phyloP scores from a whole-genome alignment of 2,113 vertebrate genomes.

The Urocitellus parryii region DNA sequence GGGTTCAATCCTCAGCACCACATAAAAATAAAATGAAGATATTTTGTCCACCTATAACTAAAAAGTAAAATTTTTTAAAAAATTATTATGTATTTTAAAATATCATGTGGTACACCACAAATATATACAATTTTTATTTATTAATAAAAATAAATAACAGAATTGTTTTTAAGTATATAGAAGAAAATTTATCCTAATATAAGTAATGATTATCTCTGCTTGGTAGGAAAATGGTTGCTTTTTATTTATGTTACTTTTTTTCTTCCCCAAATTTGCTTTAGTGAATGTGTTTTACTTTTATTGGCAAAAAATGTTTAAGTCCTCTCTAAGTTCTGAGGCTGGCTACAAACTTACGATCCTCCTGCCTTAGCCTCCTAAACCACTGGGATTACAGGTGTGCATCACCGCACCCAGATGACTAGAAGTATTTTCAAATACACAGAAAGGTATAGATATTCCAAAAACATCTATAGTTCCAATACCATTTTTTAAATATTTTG shows the following conservation, averaged over 20 bases:
- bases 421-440: conserved; percentile 31
- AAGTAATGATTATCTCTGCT: background rate
- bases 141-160: background rate
- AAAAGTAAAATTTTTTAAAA: background rate
- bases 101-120: background rate
- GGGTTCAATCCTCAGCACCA: too few species aligned
- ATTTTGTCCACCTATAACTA: too few species aligned
- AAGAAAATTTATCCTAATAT: background rate
- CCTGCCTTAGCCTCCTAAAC: too few species aligned
- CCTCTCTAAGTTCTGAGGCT: too few species aligned
- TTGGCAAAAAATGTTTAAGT: background rate
- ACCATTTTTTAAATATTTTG: conserved; percentile 48
- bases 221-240: background rate
- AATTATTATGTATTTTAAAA: background rate
- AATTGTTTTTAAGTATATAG: background rate
- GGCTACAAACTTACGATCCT: too few species aligned
- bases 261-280: background rate
- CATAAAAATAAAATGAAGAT: too few species aligned
- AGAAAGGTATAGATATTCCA: background rate
- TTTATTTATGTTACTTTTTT: conserved; percentile 26
- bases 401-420: background rate
- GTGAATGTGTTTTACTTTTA: background rate
- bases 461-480: background rate
- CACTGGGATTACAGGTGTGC: too few species aligned
- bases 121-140: background rate